Percentiles rank a stretch among this genome's conserved stretches.
Evolutionary conservation across 53 echinoderm and acorn worm species (phyloP).

Genomic region (Paracentrotus lividus): DNA sequence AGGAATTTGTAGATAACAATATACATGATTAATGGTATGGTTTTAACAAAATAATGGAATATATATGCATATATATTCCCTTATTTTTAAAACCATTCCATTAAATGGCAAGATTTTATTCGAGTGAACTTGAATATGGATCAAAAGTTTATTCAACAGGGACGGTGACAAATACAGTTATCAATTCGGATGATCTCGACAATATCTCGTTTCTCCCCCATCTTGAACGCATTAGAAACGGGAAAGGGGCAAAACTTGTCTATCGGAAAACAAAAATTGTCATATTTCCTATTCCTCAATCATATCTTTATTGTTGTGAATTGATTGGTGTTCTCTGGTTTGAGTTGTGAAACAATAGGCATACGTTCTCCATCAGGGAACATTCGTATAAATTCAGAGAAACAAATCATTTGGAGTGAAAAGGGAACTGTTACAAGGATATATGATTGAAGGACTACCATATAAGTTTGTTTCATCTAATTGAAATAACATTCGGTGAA

Average conservation of each 20-base stretch:
- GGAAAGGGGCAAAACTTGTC: conserved; percentile 54
- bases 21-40: too few species aligned
- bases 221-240: conserved; percentile 40
- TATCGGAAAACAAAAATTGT: conserved; percentile 55
- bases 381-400: neutral
- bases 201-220: conserved; percentile 6
- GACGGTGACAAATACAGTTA: conserved; percentile 49
- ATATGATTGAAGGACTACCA: neutral
- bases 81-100: too few species aligned
- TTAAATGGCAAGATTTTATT: too few species aligned
- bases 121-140: neutral
- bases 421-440: neutral
- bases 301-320: conserved; percentile 60
- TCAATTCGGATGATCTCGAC: conserved; percentile 29
- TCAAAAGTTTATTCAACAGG: conserved; percentile 36
- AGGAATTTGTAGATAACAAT: too few species aligned
- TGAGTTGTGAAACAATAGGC: neutral
- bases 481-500: neutral
- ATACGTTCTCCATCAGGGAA: neutral
- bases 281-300: conserved; percentile 59
- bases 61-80: too few species aligned
- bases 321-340: neutral
- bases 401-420: neutral
- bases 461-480: neutral
- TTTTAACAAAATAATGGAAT: too few species aligned